These are phyloP conservation scores for Aphaenogaster ashmeadi DNA, from an alignment of 1,140 invertebrate genomes.

Conservation along the genomic window DNA sequence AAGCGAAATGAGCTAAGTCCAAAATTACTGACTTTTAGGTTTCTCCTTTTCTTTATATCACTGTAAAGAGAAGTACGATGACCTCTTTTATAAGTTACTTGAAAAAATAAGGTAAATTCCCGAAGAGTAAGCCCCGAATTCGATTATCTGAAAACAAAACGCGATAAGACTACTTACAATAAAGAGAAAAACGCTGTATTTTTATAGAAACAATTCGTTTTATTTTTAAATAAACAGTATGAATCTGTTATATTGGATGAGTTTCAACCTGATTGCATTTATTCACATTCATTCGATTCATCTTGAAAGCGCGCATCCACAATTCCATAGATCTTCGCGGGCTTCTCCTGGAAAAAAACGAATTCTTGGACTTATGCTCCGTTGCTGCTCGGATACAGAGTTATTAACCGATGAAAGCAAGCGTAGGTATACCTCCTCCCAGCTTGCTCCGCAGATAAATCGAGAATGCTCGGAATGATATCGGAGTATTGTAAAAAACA, in stretches of 20 bases:
- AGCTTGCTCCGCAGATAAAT: slow-evolving; percentile 81
- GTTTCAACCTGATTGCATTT: slow-evolving; percentile 43
- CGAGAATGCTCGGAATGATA: slow-evolving; percentile 5
- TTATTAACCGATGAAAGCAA: slow-evolving; percentile 82
- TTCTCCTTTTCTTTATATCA: not conserved
- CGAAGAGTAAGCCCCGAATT: not conserved
- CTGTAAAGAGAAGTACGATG: not conserved
- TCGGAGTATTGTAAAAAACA: not conserved
- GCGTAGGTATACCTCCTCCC: slow-evolving; percentile 87
- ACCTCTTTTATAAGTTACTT: not conserved
- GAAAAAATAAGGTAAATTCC: not conserved
- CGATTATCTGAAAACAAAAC: slow-evolving; percentile 27
- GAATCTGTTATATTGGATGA: slow-evolving; percentile 29
- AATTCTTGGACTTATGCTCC: slow-evolving; percentile 40
- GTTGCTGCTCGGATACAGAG: slow-evolving; percentile 16
- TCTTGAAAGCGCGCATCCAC: slow-evolving; percentile 45
- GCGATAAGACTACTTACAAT: slow-evolving; percentile 13
- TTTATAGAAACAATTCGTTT: slow-evolving; percentile 39
- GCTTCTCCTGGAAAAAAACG: slow-evolving; percentile 61
- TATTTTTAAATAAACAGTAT: slow-evolving; percentile 46
- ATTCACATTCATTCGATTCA: slow-evolving; percentile 22
- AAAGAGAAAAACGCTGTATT: slow-evolving; percentile 34
- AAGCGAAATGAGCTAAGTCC: slow-evolving; percentile 26
- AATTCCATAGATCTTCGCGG: slow-evolving; percentile 10
- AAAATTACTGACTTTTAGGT: not conserved